Percentiles rank a stretch among this genome's conserved stretches.
Conservation (phyloP, 2,113 vertebrate species). For the Drymodes brunneopygia region DNA sequence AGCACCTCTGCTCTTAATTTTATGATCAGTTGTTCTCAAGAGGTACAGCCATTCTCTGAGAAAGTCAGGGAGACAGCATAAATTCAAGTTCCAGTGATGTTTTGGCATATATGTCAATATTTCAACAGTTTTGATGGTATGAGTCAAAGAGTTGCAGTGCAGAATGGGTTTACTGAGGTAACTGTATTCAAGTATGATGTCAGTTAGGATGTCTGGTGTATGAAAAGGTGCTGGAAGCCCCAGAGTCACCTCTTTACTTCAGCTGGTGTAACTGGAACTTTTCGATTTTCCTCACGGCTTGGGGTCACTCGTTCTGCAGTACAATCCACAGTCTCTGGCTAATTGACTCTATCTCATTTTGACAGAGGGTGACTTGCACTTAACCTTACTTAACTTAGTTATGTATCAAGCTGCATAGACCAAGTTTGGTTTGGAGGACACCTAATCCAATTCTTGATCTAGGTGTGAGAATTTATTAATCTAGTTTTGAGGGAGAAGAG, state of each 20-base stretch:
- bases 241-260: not conserved
- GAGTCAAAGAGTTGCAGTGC: not conserved
- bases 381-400: not conserved
- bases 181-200: not conserved
- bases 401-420: not conserved
- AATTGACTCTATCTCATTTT: not conserved
- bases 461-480: not conserved
- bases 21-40: not conserved
- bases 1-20: not conserved
- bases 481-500: not conserved
- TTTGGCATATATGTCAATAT: not conserved
- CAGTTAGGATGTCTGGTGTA: not conserved
- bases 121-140: not conserved
- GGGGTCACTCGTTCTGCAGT: not conserved
- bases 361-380: not conserved
- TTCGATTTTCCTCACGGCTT: not conserved
- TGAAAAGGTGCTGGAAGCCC: not conserved
- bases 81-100: not conserved
- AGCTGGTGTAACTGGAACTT: not conserved
- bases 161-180: not conserved
- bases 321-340: not conserved
- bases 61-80: not conserved
- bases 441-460: not conserved
- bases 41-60: not conserved
- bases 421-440: not conserved